Conservation (phyloP, 2,113 vertebrate species). For the Ginglymostoma cirratum region DNA sequence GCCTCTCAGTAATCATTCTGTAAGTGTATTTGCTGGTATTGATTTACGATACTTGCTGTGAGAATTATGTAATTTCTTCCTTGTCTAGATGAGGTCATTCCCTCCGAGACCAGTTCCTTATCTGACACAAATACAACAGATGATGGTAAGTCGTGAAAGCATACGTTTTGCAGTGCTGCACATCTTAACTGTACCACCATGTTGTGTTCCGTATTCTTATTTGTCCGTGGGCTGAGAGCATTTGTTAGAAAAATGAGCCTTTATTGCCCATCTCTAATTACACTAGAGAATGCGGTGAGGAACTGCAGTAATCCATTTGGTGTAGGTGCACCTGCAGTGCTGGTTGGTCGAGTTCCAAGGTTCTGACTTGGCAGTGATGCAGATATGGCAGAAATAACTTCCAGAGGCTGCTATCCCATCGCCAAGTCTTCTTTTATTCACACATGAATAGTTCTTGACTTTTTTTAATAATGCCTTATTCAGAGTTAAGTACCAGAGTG, state of each 20-base stretch:
- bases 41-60: not conserved
- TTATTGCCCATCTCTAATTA: not conserved
- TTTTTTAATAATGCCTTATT: too few relatives aligned
- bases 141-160: constrained; percentile 63
- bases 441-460: too few relatives aligned
- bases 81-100: constrained; percentile 75
- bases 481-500: too few relatives aligned
- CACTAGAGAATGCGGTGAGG: not conserved
- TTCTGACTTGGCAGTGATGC: not conserved
- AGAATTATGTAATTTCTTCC: constrained; percentile 42
- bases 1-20: not conserved
- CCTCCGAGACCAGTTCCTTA: constrained; percentile 81
- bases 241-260: not conserved
- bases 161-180: not conserved
- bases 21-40: not conserved
- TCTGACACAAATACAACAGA: constrained; percentile 83
- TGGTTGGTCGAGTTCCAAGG: not conserved
- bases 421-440: too few relatives aligned
- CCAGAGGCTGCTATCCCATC: too few relatives aligned
- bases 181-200: not conserved
- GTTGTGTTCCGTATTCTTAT: not conserved
- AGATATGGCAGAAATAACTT: not conserved
- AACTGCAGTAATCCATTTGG: not conserved
- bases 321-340: not conserved
- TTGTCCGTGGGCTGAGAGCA: not conserved